Percentiles rank a stretch among this genome's conserved stretches.
phyloP scores from a whole-genome alignment of 2,113 vertebrate genomes.

The Saimiri boliviensis region DNA sequence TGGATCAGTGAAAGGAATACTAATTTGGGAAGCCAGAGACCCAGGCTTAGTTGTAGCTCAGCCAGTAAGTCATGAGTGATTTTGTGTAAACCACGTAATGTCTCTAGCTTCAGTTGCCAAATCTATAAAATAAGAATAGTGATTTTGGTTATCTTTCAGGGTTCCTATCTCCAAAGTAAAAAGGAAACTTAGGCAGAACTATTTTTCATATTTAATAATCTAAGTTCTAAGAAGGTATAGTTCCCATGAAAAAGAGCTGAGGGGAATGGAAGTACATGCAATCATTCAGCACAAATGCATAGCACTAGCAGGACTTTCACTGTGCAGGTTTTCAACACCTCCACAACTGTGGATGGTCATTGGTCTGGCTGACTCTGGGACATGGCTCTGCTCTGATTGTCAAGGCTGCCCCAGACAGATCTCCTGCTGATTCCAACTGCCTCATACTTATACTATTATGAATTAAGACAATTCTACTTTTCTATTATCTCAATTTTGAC shows the following conservation, averaged over 20 bases:
- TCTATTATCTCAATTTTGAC: neutral
- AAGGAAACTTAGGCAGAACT: neutral
- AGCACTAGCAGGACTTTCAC: neutral
- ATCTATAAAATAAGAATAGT: slow-evolving; percentile 22
- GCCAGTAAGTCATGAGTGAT: slow-evolving; percentile 7
- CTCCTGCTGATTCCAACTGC: neutral
- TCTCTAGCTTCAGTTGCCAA: slow-evolving; percentile 11
- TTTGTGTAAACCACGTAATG: slow-evolving; percentile 45
- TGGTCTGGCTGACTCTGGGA: neutral
- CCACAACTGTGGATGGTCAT: neutral
- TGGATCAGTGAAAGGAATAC: slow-evolving; percentile 29
- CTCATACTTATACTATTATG: neutral
- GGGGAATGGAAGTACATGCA: neutral
- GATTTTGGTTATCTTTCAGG: neutral
- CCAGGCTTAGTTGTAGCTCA: neutral
- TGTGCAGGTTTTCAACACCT: neutral
- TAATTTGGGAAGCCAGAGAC: slow-evolving; percentile 40
- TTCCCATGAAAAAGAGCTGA: neutral
- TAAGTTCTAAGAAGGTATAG: neutral
- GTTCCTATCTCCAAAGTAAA: slow-evolving; percentile 18
- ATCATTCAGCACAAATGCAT: neutral
- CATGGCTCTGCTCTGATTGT: neutral
- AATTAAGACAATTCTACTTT: slow-evolving; percentile 7
- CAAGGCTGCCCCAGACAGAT: neutral
- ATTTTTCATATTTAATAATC: neutral